phyloP scores from a whole-genome alignment of 2,113 vertebrate species.

The Chamaetylas fuelleborni region DNA sequence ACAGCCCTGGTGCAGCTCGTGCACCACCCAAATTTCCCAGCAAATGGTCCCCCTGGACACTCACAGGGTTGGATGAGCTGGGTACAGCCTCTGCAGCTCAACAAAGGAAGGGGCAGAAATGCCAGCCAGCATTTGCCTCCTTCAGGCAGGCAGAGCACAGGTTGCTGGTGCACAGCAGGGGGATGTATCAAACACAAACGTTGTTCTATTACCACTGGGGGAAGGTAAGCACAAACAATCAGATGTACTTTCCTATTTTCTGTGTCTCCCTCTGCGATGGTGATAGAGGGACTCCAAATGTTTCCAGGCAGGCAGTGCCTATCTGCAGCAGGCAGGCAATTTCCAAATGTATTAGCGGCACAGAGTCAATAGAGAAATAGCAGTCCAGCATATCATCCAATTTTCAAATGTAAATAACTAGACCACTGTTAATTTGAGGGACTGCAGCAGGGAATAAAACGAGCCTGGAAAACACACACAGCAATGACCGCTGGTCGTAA shows the following conservation, averaged over 20 bases:
- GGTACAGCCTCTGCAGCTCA: not conserved
- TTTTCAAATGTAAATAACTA: slow-evolving; percentile 66
- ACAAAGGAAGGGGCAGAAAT: not conserved
- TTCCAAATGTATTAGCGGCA: slow-evolving; percentile 44
- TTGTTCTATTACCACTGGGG: not conserved
- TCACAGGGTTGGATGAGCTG: not conserved
- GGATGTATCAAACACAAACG: not conserved
- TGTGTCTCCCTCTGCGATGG: slow-evolving; percentile 25
- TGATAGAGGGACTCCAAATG: slow-evolving; percentile 40
- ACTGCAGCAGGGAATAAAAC: slow-evolving; percentile 28
- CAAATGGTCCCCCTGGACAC: not conserved
- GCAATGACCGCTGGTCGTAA: not conserved
- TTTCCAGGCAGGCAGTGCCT: slow-evolving; percentile 45
- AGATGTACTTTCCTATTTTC: slow-evolving; percentile 35
- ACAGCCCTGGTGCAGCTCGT: not conserved
- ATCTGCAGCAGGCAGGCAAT: slow-evolving; percentile 60
- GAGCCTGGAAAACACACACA: not conserved
- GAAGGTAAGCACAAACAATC: slow-evolving; percentile 43
- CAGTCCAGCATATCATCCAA: slow-evolving; percentile 57
- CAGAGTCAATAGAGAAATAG: slow-evolving; percentile 58
- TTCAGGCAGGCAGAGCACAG: not conserved
- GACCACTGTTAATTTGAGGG: slow-evolving; percentile 48
- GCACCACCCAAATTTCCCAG: not conserved
- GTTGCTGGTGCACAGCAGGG: not conserved
- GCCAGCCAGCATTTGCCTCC: not conserved